Percentiles rank a stretch among this genome's conserved stretches.
Conservation (phyloP, 2,797 vertebrate species). For the Enteromius argenteus region DNA sequence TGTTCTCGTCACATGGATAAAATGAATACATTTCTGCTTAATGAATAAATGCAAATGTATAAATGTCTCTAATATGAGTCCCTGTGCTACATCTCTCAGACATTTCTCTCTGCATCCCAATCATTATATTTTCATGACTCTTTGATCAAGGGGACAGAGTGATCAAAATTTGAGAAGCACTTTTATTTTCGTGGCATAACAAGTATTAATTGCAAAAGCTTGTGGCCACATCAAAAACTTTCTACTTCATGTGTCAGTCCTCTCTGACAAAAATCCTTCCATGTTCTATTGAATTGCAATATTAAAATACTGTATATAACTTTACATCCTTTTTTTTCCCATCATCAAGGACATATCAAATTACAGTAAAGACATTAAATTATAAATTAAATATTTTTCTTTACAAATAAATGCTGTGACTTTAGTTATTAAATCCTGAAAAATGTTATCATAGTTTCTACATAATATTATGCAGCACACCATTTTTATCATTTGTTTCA, state of each 20-base stretch:
- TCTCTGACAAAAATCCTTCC: neutral
- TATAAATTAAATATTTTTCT: neutral
- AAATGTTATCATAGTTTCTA: too few species aligned
- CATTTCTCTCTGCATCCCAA: constrained; percentile 6
- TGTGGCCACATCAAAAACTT: neutral
- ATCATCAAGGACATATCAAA: neutral
- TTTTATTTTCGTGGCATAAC: constrained; percentile 2
- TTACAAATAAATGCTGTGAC: neutral
- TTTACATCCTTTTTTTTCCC: neutral
- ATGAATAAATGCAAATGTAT: constrained; percentile 24
- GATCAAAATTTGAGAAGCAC: constrained; percentile 32
- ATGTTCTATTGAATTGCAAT: neutral
- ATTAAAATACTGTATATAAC: neutral
- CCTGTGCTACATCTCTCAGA: constrained; percentile 12
- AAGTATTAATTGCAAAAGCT: neutral
- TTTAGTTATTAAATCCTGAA: too few species aligned
- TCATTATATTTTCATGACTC: constrained; percentile 8
- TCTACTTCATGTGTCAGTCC: neutral
- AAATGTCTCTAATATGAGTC: constrained; percentile 17
- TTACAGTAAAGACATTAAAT: neutral
- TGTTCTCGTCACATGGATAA: constrained; percentile 7
- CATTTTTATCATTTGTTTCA: neutral
- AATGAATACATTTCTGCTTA: neutral
- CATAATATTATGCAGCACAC: neutral
- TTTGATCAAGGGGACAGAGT: constrained; percentile 40